A percentile compares a stretch with the other conserved stretches of the same genome.
These are phyloP conservation scores for Dynastes tityus DNA, from an alignment of 2,888 invertebrate species.

Conservation along the genomic window DNA sequence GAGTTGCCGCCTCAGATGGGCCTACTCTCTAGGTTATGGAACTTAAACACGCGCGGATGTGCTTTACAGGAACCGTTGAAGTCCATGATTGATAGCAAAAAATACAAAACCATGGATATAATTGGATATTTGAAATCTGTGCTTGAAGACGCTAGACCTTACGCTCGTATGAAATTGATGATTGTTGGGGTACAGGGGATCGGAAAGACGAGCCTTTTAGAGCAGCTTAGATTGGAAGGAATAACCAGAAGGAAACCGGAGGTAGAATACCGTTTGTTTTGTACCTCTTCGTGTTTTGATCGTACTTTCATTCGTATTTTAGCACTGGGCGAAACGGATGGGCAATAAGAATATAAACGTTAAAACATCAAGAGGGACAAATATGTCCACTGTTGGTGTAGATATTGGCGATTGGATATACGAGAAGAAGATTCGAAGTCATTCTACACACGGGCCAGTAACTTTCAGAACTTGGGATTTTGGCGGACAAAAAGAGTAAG, in stretches of 20 bases:
- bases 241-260: conserved; percentile 81
- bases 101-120: conserved; percentile 95
- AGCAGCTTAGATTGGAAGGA: conserved; percentile 91
- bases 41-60: conserved; percentile 93
- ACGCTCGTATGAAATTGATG: conserved; percentile 96
- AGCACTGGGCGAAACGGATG: conserved; percentile 97
- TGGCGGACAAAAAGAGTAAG: conserved; percentile 94
- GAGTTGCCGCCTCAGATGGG: conserved; percentile 97
- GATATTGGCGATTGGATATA: conserved; percentile 97
- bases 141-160: conserved; percentile 91
- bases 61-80: conserved; percentile 89
- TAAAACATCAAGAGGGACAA: conserved; percentile 83
- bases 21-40: conserved; percentile 94
- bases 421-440: conserved; percentile 86
- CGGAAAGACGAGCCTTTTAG: conserved; percentile 92
- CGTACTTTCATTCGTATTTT: conserved; percentile 57
- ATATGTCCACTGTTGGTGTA: conserved; percentile 97
- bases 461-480: conserved; percentile 99
- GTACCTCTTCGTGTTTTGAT: neutral
- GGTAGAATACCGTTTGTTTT: conserved; percentile 65
- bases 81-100: conserved; percentile 92
- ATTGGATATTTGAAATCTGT: conserved; percentile 94
- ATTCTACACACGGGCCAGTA: conserved; percentile 85
- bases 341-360: conserved; percentile 88
- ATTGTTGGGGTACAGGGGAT: conserved; percentile 92